Percentiles rank a stretch among this genome's conserved stretches.
These are phyloP conservation scores for Drosophila rufa DNA, from an alignment of 1,140 invertebrate genomes.

Conservation along the genomic window DNA sequence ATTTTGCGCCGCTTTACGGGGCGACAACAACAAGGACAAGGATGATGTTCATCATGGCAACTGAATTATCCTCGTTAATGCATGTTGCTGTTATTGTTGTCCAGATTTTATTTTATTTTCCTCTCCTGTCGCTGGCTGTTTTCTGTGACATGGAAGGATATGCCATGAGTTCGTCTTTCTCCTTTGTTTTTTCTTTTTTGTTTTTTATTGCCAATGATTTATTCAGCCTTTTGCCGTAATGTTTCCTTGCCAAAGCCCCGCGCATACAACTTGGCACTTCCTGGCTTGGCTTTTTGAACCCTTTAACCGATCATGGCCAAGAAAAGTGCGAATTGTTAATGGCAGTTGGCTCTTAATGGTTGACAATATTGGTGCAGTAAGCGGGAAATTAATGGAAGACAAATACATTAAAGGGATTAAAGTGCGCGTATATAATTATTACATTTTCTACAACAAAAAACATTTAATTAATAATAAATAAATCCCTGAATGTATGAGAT, in stretches of 20 bases:
- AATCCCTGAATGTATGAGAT: not conserved
- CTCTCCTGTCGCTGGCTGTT: constrained; percentile 17
- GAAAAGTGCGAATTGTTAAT: constrained; percentile 24
- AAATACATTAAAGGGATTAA: not conserved
- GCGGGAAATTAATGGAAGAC: constrained; percentile 3
- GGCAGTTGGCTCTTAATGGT: constrained; percentile 21
- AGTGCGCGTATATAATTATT: not conserved
- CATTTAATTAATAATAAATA: not conserved
- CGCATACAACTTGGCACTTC: constrained; percentile 8
- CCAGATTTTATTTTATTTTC: constrained; percentile 7
- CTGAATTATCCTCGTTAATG: constrained; percentile 47
- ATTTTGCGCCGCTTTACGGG: constrained; percentile 71
- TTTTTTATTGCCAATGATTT: constrained; percentile 49
- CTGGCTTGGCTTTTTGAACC: constrained; percentile 42
- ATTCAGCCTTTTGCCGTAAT: constrained; percentile 37
- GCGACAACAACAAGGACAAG: constrained; percentile 26
- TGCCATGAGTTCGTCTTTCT: constrained; percentile 40
- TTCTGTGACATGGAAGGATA: constrained; percentile 45
- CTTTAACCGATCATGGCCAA: constrained; percentile 42
- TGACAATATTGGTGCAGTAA: constrained; percentile 15
- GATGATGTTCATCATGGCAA: constrained; percentile 42
- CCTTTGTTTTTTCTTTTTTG: constrained; percentile 2
- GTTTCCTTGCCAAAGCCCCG: constrained; percentile 9
- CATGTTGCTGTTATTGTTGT: constrained; percentile 17
- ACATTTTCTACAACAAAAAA: not conserved